Conservation (phyloP, 1,140 invertebrate species). For the Drosophila truncata region DNA sequence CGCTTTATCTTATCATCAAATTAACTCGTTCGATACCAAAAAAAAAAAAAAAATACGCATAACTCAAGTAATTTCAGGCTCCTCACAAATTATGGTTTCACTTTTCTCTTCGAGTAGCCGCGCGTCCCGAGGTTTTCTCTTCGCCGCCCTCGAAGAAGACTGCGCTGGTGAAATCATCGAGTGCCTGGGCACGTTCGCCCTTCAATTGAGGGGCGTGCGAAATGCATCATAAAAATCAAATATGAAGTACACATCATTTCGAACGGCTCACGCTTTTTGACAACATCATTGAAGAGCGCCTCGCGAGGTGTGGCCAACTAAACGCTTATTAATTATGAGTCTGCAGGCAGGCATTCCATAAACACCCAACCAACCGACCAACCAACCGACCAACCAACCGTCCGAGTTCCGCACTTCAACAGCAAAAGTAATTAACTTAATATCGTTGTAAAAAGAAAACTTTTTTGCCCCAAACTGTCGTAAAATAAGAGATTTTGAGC, state of each 20-base stretch:
- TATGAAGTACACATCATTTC: constrained; percentile 51
- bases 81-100: constrained; percentile 42
- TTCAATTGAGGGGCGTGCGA: constrained; percentile 56
- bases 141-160: constrained; percentile 7
- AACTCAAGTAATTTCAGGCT: constrained; percentile 21
- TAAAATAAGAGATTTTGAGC: constrained; percentile 44
- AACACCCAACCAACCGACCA: constrained; percentile 7
- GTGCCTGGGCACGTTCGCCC: constrained; percentile 52
- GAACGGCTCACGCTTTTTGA: constrained; percentile 50
- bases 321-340: constrained; percentile 54
- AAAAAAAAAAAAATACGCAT: not conserved
- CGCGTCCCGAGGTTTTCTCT: constrained; percentile 30
- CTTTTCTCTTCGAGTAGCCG: constrained; percentile 16
- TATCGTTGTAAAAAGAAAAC: constrained; percentile 58
- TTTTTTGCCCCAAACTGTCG: constrained; percentile 52
- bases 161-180: constrained; percentile 47
- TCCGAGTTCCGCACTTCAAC: constrained; percentile 13
- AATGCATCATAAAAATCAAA: constrained; percentile 64
- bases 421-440: constrained; percentile 64
- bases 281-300: constrained; percentile 52
- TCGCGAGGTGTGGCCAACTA: constrained; percentile 53
- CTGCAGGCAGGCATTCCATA: constrained; percentile 40
- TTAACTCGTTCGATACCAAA: constrained; percentile 10
- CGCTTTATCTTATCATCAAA: constrained; percentile 31
- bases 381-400: not conserved